Evolutionary conservation across 2,113 vertebrate genomes (phyloP).

Genomic region (Ahaetulla prasina): DNA sequence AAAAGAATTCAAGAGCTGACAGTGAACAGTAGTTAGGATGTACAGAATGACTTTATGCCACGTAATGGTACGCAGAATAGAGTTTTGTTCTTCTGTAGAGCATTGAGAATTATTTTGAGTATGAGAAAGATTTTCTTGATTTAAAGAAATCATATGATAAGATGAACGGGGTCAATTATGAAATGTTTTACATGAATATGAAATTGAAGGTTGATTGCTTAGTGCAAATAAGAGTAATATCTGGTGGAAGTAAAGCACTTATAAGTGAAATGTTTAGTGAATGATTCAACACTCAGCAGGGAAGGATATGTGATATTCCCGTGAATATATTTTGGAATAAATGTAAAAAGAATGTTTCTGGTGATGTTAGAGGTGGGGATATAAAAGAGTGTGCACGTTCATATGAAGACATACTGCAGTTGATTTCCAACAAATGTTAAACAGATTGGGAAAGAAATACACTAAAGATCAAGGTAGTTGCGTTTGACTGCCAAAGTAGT

Average conservation of each 20-base stretch:
- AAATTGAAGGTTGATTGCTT: neutral
- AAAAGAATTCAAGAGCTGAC: neutral
- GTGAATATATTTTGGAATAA: neutral
- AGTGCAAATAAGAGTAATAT: neutral
- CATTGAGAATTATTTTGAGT: neutral
- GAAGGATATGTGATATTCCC: neutral
- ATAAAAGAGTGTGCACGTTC: neutral
- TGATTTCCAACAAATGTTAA: neutral
- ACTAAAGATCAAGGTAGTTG: neutral
- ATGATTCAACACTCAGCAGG: neutral
- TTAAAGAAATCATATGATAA: neutral
- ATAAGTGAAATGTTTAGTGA: neutral
- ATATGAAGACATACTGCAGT: neutral
- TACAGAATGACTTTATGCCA: neutral
- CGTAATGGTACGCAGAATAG: neutral
- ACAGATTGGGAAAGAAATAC: neutral
- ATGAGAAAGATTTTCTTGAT: neutral
- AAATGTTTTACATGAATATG: neutral
- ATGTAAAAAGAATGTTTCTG: neutral
- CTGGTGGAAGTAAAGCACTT: neutral
- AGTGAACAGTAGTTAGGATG: neutral
- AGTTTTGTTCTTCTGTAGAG: neutral
- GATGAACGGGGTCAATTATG: neutral
- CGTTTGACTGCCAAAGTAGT: neutral
- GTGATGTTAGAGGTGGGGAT: neutral